Conservation (phyloP, 2,113 vertebrate species). For the Triplophysa rosa region DNA sequence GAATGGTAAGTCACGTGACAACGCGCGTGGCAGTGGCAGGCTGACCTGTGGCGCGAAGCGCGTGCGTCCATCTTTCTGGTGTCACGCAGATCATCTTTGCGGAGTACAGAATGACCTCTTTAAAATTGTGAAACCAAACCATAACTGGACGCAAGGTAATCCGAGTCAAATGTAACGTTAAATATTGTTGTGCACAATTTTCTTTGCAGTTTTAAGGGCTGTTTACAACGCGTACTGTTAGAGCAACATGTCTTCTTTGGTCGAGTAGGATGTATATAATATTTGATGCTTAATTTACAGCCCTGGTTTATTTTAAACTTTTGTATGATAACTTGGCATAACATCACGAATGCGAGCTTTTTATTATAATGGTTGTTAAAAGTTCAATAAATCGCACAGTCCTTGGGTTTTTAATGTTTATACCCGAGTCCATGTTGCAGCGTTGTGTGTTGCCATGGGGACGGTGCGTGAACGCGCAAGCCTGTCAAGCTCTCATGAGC, state of each 20-base stretch:
- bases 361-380: neutral
- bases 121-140: neutral
- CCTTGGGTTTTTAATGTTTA: constrained; percentile 20
- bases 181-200: neutral
- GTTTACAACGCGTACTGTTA: neutral
- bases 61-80: neutral
- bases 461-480: constrained; percentile 66
- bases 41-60: neutral
- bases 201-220: neutral
- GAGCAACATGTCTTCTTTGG: neutral
- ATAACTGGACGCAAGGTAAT: constrained; percentile 16
- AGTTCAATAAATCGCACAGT: too few species aligned
- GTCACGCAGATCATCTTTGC: neutral
- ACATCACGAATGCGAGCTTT: neutral
- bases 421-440: constrained; percentile 7
- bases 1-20: constrained; percentile 7
- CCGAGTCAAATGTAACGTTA: neutral
- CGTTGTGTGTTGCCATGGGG: constrained; percentile 62
- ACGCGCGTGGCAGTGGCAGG: constrained; percentile 17
- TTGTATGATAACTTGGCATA: neutral
- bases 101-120: neutral
- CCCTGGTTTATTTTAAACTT: neutral
- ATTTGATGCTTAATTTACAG: neutral
- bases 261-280: neutral
- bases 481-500: neutral